Conservation (phyloP, 2,797 vertebrate genomes). For the Eidolon dupreanum region DNA sequence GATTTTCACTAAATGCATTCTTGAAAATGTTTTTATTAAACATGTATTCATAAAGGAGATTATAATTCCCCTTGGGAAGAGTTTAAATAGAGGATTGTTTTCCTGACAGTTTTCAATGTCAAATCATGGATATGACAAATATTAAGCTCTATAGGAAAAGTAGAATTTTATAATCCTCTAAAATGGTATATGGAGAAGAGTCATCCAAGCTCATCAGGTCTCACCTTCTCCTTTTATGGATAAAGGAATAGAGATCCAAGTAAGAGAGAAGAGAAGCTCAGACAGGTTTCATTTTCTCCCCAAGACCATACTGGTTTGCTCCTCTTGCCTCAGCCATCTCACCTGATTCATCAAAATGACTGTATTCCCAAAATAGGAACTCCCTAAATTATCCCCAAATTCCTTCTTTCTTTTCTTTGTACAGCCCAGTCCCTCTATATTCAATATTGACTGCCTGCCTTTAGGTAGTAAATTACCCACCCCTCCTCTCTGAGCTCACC, state of each 20-base stretch:
- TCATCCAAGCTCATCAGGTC: not conserved
- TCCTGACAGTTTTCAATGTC: not conserved
- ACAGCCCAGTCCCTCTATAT: not conserved
- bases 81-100: not conserved
- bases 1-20: not conserved
- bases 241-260: not conserved
- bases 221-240: not conserved
- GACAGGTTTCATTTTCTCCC: not conserved
- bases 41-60: not conserved
- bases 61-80: not conserved
- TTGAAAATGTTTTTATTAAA: slow-evolving; percentile 2
- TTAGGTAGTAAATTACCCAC: not conserved
- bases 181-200: not conserved
- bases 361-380: not conserved
- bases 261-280: not conserved
- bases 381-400: not conserved
- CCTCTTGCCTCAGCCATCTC: not conserved
- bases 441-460: not conserved
- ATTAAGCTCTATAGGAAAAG: not conserved
- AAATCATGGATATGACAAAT: not conserved
- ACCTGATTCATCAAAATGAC: not conserved
- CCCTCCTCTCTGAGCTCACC: not conserved
- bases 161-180: not conserved
- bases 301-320: not conserved
- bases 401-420: not conserved